Evolutionary conservation across 1,140 invertebrate species (phyloP).

Genomic region (Cydia fagiglandana): DNA sequence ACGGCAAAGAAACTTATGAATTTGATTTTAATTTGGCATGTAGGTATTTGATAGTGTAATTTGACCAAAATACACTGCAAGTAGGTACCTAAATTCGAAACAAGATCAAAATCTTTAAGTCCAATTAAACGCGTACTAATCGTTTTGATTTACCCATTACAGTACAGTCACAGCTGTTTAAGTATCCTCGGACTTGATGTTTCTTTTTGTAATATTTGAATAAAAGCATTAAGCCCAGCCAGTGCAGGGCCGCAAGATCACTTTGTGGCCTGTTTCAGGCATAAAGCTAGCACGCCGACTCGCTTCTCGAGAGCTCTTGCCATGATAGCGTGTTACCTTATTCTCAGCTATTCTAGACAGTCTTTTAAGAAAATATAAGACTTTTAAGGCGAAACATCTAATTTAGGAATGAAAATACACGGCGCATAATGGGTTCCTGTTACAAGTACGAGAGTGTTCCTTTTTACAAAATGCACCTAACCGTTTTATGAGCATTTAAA

Average conservation of each 20-base stretch:
- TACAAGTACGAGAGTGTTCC: not conserved
- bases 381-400: not conserved
- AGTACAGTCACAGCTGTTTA: too few species aligned
- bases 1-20: too few species aligned
- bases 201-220: constrained; percentile 3
- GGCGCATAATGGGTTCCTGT: not conserved
- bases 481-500: not conserved
- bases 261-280: constrained; percentile 16
- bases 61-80: too few species aligned
- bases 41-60: too few species aligned
- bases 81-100: too few species aligned
- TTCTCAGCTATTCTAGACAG: constrained; percentile 10
- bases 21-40: too few species aligned
- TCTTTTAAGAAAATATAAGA: constrained; percentile 22
- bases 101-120: too few species aligned
- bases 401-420: not conserved
- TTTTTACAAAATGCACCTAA: not conserved
- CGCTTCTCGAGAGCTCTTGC: constrained; percentile 7
- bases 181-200: not conserved
- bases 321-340: constrained; percentile 27
- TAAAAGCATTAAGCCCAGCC: constrained; percentile 1
- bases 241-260: not conserved
- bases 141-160: too few species aligned
- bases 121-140: too few species aligned
- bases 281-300: constrained; percentile 7